Evolutionary conservation across 2,888 invertebrate genomes (phyloP).

Genomic region (Syritta pipiens): DNA sequence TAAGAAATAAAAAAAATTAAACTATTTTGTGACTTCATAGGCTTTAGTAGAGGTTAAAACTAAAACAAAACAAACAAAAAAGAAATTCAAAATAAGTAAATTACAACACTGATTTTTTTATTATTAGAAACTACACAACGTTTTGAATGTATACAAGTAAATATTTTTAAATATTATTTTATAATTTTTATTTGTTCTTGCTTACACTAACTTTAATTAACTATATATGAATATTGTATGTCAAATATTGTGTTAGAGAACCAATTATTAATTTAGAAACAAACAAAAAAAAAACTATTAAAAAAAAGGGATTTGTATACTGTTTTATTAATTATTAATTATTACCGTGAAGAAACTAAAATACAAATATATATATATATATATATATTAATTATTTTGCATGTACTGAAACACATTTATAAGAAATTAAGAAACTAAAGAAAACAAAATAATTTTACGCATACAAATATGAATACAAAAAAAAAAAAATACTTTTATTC

Average conservation of each 20-base stretch:
- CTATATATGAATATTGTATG: too few relatives aligned
- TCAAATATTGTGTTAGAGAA: slow-evolving; percentile 46
- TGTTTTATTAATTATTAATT: slow-evolving; percentile 52
- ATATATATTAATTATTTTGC: slow-evolving; percentile 44
- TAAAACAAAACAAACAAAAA: slow-evolving; percentile 10
- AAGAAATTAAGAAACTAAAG: slow-evolving; percentile 42
- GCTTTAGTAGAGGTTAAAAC: slow-evolving; percentile 46
- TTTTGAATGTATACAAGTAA: too few relatives aligned
- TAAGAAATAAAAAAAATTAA: slow-evolving; percentile 1
- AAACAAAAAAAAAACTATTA: slow-evolving; percentile 37
- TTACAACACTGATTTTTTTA: slow-evolving; percentile 32
- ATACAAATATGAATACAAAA: slow-evolving; percentile 36
- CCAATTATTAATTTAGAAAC: slow-evolving; percentile 42
- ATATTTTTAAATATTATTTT: too few relatives aligned
- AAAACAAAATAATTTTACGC: slow-evolving; percentile 45
- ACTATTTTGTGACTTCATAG: slow-evolving; percentile 57
- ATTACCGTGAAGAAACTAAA: slow-evolving; percentile 58
- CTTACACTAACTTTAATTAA: slow-evolving; percentile 17
- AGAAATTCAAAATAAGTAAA: slow-evolving; percentile 2
- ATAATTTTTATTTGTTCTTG: slow-evolving; percentile 24
- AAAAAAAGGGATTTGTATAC: slow-evolving; percentile 68
- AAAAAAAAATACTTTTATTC: slow-evolving; percentile 39
- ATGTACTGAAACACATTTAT: slow-evolving; percentile 64
- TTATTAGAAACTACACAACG: neutral
- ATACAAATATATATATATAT: slow-evolving; percentile 40